phyloP scores from a whole-genome alignment of 2,888 invertebrate species.

The Drosophila lacicola region DNA sequence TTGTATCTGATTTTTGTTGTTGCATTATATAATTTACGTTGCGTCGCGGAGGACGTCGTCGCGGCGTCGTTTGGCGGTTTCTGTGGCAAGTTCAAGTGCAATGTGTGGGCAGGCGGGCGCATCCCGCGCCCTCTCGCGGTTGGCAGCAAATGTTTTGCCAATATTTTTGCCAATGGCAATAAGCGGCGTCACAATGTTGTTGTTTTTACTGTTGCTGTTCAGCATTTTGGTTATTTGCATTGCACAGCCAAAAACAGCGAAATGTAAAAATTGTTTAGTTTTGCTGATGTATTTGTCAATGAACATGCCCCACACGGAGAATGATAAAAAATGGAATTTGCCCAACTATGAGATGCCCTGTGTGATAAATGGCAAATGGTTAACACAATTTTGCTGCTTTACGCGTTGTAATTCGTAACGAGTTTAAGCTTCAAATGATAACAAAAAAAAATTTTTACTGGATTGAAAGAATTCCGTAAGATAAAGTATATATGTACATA shows the following conservation, averaged over 20 bases:
- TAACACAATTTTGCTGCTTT: too few relatives aligned
- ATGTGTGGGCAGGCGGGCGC: slow-evolving; percentile 28
- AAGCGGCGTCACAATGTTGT: slow-evolving; percentile 33
- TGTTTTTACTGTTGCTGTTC: slow-evolving; percentile 18
- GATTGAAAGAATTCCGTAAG: too few relatives aligned
- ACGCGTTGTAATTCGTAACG: too few relatives aligned
- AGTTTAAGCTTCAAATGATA: too few relatives aligned
- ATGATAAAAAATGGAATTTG: neutral
- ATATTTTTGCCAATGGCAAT: slow-evolving; percentile 75
- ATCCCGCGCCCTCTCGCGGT: slow-evolving; percentile 34
- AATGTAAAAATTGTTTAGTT: slow-evolving; percentile 30
- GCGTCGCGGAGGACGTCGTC: slow-evolving; percentile 48
- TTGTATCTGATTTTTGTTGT: slow-evolving; percentile 26
- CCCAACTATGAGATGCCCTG: slow-evolving; percentile 8
- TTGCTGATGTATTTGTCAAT: slow-evolving; percentile 12
- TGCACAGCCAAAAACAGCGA: slow-evolving; percentile 33
- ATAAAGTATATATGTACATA: too few relatives aligned
- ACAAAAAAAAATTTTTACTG: too few relatives aligned
- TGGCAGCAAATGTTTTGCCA: slow-evolving; percentile 74
- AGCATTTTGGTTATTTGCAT: slow-evolving; percentile 51
- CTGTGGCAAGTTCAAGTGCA: slow-evolving; percentile 78
- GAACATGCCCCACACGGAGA: slow-evolving; percentile 5
- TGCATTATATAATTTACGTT: slow-evolving; percentile 73
- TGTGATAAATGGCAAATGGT: too few relatives aligned
- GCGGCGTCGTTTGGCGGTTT: slow-evolving; percentile 52